phyloP scores from a whole-genome alignment of 2,797 vertebrate species.

The Cuniculus paca region DNA sequence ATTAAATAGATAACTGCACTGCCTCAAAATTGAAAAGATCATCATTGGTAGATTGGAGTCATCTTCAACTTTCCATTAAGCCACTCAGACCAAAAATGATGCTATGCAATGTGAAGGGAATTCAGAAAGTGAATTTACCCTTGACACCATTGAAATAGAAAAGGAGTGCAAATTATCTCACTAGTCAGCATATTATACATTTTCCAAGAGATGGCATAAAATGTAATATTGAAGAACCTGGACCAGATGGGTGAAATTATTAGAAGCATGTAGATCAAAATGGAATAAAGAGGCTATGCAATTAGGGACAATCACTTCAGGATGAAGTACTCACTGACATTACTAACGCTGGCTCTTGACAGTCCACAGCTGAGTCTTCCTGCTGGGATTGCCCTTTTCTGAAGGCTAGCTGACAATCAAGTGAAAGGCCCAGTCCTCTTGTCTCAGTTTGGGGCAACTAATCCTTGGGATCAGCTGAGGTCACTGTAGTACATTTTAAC shows the following conservation, averaged over 20 bases:
- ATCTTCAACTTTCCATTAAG: neutral
- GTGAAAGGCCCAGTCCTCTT: neutral
- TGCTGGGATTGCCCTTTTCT: neutral
- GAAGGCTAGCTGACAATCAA: neutral
- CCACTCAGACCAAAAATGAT: neutral
- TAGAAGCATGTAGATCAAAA: neutral
- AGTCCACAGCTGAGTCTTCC: neutral
- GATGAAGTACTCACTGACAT: neutral
- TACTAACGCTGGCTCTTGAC: neutral
- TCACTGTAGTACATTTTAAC: neutral
- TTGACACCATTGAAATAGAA: neutral
- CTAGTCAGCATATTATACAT: neutral
- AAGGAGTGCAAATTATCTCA: neutral
- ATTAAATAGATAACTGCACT: neutral
- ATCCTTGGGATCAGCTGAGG: neutral
- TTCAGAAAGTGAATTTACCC: neutral
- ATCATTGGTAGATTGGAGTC: neutral
- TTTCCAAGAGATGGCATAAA: neutral
- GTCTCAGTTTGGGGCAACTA: neutral
- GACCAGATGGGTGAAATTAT: neutral
- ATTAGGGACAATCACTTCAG: neutral
- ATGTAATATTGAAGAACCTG: neutral
- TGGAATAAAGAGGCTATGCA: neutral
- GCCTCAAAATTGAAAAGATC: neutral
- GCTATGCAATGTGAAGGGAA: neutral